These are phyloP conservation scores for Zaprionus gabonicus DNA, from an alignment of 1,140 invertebrate genomes.

Conservation along the genomic window DNA sequence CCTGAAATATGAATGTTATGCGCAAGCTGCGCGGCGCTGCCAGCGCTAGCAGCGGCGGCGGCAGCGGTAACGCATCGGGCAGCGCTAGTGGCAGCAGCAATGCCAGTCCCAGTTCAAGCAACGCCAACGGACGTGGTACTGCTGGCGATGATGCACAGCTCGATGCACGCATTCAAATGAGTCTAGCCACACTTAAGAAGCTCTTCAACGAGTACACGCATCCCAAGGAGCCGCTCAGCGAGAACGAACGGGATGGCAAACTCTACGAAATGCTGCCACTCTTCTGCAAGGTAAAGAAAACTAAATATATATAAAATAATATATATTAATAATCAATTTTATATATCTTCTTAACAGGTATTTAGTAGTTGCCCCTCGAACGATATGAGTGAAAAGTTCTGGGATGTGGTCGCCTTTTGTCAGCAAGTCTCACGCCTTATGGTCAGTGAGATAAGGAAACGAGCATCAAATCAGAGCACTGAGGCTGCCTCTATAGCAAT, in stretches of 20 bases:
- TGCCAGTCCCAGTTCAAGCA: constrained; percentile 25
- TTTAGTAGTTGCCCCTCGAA: constrained; percentile 94
- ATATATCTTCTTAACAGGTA: constrained; percentile 87
- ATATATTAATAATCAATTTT: not conserved
- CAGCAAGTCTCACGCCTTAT: constrained; percentile 97
- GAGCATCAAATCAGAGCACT: constrained; percentile 97
- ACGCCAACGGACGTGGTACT: constrained; percentile 52
- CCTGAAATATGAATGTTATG: constrained; percentile 91
- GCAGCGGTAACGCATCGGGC: constrained; percentile 24
- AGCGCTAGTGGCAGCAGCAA: constrained; percentile 68
- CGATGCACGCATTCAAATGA: constrained; percentile 92
- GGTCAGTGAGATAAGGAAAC: constrained; percentile 96
- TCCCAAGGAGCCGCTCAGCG: constrained; percentile 91
- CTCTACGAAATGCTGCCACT: constrained; percentile 99
- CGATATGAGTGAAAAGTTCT: constrained; percentile 98
- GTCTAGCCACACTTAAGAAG: constrained; percentile 97
- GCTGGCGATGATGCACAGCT: constrained; percentile 85
- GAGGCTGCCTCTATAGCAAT: constrained; percentile 98
- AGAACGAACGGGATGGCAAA: constrained; percentile 95
- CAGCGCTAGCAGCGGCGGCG: constrained; percentile 44
- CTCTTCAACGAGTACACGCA: constrained; percentile 97
- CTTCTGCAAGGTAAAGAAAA: constrained; percentile 95
- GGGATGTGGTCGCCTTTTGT: constrained; percentile 96
- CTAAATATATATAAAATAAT: not conserved
- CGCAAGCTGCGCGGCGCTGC: constrained; percentile 90